Evolutionary conservation across 2,797 vertebrate species (phyloP).

Genomic region (Pogoniulus pusillus): DNA sequence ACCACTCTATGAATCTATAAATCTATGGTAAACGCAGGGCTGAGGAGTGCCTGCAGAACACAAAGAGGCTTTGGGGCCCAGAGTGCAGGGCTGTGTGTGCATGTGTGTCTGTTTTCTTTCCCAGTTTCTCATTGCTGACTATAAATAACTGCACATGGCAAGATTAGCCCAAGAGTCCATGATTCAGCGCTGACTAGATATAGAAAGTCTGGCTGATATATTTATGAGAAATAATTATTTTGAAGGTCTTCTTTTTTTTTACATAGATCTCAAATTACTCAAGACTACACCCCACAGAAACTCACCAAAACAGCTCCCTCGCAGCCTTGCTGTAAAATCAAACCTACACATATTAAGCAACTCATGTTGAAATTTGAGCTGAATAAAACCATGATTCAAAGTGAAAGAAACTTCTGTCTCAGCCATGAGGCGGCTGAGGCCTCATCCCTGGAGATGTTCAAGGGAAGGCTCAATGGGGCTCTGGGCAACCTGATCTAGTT

Average conservation of each 20-base stretch:
- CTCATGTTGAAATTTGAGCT: not conserved
- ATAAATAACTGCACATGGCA: not conserved
- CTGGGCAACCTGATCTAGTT: too few species aligned
- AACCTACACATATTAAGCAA: accelerated
- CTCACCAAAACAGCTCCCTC: not conserved
- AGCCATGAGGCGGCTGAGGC: not conserved
- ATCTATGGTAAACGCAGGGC: not conserved
- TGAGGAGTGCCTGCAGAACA: not conserved
- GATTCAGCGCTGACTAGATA: not conserved
- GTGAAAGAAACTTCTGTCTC: not conserved
- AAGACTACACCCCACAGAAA: not conserved
- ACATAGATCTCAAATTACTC: not conserved
- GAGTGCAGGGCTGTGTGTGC: too few species aligned
- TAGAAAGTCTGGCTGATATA: not conserved
- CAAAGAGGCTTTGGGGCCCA: not conserved
- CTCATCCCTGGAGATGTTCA: too few species aligned
- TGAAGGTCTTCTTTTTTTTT: not conserved
- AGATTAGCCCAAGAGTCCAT: not conserved
- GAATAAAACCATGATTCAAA: not conserved
- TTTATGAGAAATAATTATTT: not conserved
- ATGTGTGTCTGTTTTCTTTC: not conserved
- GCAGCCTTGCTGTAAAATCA: not conserved
- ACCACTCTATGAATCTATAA: too few species aligned
- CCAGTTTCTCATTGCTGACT: not conserved
- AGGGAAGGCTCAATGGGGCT: too few species aligned